A percentile compares a stretch with the other conserved stretches of the same genome.
These are phyloP conservation scores for Urocolius indicus DNA, from an alignment of 2,113 vertebrate genomes.

Conservation along the genomic window DNA sequence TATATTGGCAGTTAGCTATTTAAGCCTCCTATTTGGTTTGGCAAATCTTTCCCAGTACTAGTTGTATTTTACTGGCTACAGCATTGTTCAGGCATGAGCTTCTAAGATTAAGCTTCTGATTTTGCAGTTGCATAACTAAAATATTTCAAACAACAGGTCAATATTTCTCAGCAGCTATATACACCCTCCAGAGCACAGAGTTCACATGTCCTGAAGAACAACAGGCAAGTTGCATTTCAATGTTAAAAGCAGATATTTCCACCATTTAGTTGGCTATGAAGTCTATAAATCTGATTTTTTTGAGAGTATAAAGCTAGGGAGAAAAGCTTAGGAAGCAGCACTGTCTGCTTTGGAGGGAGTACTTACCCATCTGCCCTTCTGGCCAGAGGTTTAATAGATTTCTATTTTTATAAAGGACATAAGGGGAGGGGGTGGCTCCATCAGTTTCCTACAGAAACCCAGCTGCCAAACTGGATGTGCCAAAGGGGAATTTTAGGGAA, in stretches of 20 bases:
- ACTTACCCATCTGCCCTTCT: slow-evolving; percentile 60
- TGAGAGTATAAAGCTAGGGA: background rate
- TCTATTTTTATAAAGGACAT: slow-evolving; percentile 68
- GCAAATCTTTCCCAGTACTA: background rate
- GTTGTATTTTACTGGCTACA: background rate
- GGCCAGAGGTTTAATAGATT: slow-evolving; percentile 70
- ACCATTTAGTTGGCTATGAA: background rate
- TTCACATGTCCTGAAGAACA: background rate
- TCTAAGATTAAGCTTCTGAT: slow-evolving; percentile 10
- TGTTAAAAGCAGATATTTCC: background rate
- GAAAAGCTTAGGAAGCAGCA: slow-evolving; percentile 14
- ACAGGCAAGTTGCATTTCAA: background rate
- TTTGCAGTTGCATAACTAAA: slow-evolving; percentile 21
- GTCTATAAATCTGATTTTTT: background rate
- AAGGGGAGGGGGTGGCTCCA: slow-evolving; percentile 53
- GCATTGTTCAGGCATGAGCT: background rate
- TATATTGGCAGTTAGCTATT: background rate
- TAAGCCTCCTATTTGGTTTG: background rate
- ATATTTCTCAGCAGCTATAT: background rate
- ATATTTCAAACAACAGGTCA: slow-evolving; percentile 7
- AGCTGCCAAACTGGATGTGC: slow-evolving; percentile 77
- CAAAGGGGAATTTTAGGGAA: slow-evolving; percentile 78
- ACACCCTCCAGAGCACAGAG: background rate
- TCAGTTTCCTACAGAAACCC: slow-evolving; percentile 69
- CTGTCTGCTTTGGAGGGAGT: slow-evolving; percentile 1